Conservation (phyloP, 2,797 vertebrate species). For the Thunnus albacares region DNA sequence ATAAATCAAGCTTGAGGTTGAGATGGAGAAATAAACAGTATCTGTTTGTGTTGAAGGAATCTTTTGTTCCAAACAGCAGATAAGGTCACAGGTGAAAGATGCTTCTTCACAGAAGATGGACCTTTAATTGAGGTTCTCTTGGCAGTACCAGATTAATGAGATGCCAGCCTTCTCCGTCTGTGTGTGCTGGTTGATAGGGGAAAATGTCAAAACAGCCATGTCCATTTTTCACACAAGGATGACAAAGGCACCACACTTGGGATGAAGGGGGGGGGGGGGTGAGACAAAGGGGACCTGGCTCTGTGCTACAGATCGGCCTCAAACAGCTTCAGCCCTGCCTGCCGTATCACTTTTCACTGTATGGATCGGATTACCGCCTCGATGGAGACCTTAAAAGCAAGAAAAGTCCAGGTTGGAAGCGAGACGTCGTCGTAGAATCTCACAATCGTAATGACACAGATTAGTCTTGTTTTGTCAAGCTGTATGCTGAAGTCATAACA, state of each 20-base stretch:
- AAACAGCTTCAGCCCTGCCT: conserved; percentile 32
- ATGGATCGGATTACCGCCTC: conserved; percentile 57
- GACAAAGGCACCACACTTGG: conserved; percentile 59
- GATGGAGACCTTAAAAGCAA: conserved; percentile 48
- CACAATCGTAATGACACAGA: conserved; percentile 60
- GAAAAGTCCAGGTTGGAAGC: conserved; percentile 43
- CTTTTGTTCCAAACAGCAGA: conserved; percentile 44
- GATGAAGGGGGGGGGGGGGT: not conserved
- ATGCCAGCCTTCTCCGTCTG: conserved; percentile 58
- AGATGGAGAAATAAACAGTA: conserved; percentile 10
- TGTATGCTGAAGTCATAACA: conserved; percentile 69
- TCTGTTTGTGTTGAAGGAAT: not conserved
- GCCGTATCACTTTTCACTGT: conserved; percentile 59
- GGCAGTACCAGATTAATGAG: conserved; percentile 71
- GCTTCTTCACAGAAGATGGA: conserved; percentile 63
- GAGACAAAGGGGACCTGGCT: conserved; percentile 57
- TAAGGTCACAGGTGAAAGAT: conserved; percentile 69
- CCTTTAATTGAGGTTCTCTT: conserved; percentile 73
- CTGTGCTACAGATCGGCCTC: conserved; percentile 40
- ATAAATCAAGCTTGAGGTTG: conserved; percentile 11
- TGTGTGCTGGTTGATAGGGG: conserved; percentile 64
- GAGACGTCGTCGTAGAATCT: conserved; percentile 39
- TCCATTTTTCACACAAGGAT: conserved; percentile 64
- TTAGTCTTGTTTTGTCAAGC: conserved; percentile 74
- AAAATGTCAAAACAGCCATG: conserved; percentile 74